Evolutionary conservation across 1,140 invertebrate species (phyloP), one percentile per base, ranked within the genome.

Genomic region (Orchestia grillus): DNA sequence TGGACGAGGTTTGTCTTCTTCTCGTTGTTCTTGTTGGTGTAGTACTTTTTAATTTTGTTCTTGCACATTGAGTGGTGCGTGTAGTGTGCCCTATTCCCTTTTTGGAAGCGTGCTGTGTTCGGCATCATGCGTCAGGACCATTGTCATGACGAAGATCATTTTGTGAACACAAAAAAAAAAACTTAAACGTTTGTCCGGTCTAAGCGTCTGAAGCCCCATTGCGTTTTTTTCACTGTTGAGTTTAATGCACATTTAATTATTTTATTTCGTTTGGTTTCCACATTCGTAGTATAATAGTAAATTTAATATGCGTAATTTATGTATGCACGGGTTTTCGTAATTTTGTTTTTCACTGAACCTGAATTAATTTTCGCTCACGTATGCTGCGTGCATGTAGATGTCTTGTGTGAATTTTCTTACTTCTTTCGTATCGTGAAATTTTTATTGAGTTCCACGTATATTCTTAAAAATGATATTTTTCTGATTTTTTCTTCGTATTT

Each of bases 1-100:
- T 94, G 92, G 92, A 94, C 44, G 92, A 94, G 92, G 92, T 94
- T 94, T 94, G 92, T 94, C 88, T 41, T 94, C 88, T 41, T 41
- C 0, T 41, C 28, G 3, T 90, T 44, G n/a, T 90, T 23, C 88
- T 87, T n/a, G n/a, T n/a, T n/a, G n/a, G n/a, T n/a, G n/a, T n/a
- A 6, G 19, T 19, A 6, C 41, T 41, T 28, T 4, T 90, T 90
- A 44, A 42, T 90, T 90, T 44, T 90, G 88, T 90, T 77, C 28
- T 36, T 28, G 28, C 36, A 23, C 62, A 36, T 28, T 15, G 62
- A 77, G 62, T 77, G 62, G 3, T 77, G 62, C 62, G 62, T 77
- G 62, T 77, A 3, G 62, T 77, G 62, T 77, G 11, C 62, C 1
- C 62, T 36, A 77, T 28, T 3, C 28, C n/a, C 15, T 77, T 77